These are phyloP conservation scores for Odontophorus gujanensis DNA, from an alignment of 2,113 vertebrate genomes.

Conservation along the genomic window DNA sequence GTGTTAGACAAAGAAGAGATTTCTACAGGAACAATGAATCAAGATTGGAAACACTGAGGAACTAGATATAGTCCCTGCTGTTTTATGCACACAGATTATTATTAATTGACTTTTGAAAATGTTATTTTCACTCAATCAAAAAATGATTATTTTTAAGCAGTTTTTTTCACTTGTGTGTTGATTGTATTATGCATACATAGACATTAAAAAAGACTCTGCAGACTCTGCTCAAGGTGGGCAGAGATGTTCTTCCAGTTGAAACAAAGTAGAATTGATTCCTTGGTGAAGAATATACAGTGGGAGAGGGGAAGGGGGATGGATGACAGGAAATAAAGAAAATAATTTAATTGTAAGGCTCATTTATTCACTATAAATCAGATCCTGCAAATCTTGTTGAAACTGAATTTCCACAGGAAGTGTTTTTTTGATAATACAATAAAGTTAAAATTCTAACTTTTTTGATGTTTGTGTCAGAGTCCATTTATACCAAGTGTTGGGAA, in stretches of 20 bases:
- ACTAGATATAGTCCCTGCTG: background rate
- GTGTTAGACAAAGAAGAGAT: background rate
- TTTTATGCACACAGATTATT: background rate
- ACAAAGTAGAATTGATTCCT: background rate
- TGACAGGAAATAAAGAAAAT: background rate
- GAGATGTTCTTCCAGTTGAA: background rate
- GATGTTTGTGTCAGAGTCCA: fast-evolving
- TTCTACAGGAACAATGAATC: background rate
- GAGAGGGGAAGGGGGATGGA: background rate
- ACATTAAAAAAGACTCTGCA: background rate
- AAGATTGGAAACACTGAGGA: background rate
- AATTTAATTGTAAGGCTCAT: background rate
- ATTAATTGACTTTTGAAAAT: background rate
- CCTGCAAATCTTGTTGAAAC: background rate
- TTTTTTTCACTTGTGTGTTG: background rate
- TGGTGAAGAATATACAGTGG: background rate
- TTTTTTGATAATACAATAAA: background rate
- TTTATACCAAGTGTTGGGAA: background rate
- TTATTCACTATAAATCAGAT: background rate
- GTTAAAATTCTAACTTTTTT: background rate
- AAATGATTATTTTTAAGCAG: background rate
- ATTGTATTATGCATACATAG: background rate
- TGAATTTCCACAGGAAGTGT: background rate
- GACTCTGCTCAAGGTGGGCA: background rate
- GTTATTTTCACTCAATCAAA: background rate